Conservation (phyloP, 2,113 vertebrate genomes). For the Amia ocellicauda region DNA sequence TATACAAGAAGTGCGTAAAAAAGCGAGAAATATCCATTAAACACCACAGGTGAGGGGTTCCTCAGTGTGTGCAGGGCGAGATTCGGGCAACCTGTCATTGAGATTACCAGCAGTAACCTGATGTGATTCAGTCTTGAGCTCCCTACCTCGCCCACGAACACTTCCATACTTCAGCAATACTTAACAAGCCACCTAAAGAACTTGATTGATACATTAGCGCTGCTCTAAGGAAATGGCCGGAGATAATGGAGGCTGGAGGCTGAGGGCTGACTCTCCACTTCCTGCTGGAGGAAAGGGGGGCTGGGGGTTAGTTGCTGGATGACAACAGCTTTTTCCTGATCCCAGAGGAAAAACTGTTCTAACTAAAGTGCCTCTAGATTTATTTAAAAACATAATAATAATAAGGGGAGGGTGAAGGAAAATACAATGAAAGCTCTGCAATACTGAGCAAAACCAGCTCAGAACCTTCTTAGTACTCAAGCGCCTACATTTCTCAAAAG, state of each 20-base stretch:
- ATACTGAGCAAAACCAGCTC: not conserved
- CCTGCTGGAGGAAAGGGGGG: not conserved
- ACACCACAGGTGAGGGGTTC: not conserved
- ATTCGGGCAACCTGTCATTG: not conserved
- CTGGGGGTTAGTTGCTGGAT: not conserved
- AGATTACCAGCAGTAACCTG: not conserved
- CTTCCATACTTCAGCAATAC: not conserved
- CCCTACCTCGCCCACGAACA: not conserved
- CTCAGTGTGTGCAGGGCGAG: too few relatives aligned
- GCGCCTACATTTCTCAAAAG: too few relatives aligned
- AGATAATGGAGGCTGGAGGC: not conserved
- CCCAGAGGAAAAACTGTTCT: not conserved
- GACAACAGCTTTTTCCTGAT: constrained; percentile 4
- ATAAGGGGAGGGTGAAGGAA: not conserved
- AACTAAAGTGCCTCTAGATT: not conserved
- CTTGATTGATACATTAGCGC: not conserved
- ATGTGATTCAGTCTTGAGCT: not conserved
- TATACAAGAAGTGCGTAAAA: too few relatives aligned
- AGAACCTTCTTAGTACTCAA: not conserved
- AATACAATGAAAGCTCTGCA: not conserved
- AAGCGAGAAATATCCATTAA: too few relatives aligned
- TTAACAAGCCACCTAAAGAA: constrained; percentile 2
- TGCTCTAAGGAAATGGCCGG: not conserved
- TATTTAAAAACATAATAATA: not conserved
- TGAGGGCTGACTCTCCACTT: not conserved